Evolutionary conservation across 1,140 invertebrate genomes (phyloP), one percentile per base, ranked within the genome.

Genomic region (Diorhabda elongata): DNA sequence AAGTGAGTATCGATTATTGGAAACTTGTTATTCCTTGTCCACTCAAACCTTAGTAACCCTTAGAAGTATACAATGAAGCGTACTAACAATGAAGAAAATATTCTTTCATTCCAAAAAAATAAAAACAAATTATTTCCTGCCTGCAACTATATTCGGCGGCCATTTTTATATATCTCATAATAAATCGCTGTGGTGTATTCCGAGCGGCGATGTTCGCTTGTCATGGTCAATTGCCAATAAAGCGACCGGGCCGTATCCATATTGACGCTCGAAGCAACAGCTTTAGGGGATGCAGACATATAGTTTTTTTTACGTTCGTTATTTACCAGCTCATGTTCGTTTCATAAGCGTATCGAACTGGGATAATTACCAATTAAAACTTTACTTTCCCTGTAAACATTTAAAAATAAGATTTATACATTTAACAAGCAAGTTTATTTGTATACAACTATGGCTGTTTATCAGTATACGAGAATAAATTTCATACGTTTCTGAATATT

Each of bases 151-250:
- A 60, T 60, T 26, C 47, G 42, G 11, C 63, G 11, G 44, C 63
- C 44, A 64, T 64, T 64, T 64, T 64, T 64, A 64, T 64, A 64
- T 64, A 52, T 52, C 63, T 64, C 63, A 57, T 64, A 64, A 64
- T 64, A 64, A 64, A 64, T 64, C 47, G 6, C 6, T 52, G 47
- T 52, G n/a, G 47, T 56, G 52, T 44, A 11, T 11, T 60, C 42
- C 11, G 41, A 41, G 45, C 47, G 45, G 47, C 63, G 45, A 26
- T 64, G 63, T 47, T 64, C 63, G 63, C 43, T 57, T 64, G 63
- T 64, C 63, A 64, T 64, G 63, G 63, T 64, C 63, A 64, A 64
- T 64, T 64, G 63, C 63, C 63, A 64, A 64, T 64, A 64, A 64
- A 64, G 52, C 45, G 63, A 42, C 63, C 45, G 63, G 26, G 43